phyloP scores from a whole-genome alignment of 2,797 vertebrate species.

The Notolepis coatsorum region DNA sequence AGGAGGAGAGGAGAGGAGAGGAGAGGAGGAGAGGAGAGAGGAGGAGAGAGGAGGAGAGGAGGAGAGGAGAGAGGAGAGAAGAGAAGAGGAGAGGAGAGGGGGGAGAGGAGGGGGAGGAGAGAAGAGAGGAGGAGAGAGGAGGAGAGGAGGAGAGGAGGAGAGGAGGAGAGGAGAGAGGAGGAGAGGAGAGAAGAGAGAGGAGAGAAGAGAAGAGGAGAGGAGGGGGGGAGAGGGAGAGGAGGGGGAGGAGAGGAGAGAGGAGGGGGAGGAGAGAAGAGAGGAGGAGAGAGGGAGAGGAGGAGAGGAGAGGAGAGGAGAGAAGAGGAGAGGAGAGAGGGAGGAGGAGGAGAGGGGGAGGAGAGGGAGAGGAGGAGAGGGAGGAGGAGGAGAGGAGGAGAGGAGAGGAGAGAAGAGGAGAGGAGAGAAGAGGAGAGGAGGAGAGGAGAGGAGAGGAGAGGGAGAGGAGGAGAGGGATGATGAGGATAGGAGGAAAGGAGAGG shows the following conservation, averaged over 20 bases:
- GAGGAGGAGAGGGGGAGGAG: background rate
- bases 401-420: background rate
- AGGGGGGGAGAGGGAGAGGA: background rate
- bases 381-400: background rate
- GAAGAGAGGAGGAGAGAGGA: background rate
- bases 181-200: background rate
- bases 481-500: too few species aligned
- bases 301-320: background rate
- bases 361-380: background rate
- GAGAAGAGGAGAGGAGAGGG: background rate
- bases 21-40: slow-evolving; percentile 2
- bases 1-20: background rate
- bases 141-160: background rate
- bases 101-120: background rate
- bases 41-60: slow-evolving; percentile 10
- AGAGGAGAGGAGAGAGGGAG: background rate
- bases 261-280: background rate
- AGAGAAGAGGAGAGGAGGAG: background rate
- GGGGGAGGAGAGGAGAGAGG: background rate
- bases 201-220: background rate
- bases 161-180: background rate
- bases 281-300: background rate
- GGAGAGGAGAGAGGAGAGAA: slow-evolving; percentile 8
- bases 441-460: background rate
- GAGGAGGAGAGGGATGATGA: background rate